Base-by-base conservation (phyloP, 2,113 vertebrate genomes). In the Sander vitreus region DNA sequence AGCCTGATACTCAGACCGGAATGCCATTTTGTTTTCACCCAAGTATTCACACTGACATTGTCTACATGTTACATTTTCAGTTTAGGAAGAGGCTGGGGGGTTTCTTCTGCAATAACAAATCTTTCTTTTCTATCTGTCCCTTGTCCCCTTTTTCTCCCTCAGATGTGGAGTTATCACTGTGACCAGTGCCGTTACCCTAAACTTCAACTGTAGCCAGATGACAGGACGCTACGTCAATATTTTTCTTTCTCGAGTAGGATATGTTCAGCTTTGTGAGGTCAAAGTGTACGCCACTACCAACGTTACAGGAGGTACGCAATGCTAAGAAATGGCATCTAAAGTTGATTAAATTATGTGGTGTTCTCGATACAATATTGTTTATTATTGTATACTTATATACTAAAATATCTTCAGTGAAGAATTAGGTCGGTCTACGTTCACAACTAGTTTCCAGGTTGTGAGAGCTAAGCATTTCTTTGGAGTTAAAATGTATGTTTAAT, bases 211-310 rank as follows among this genome's bases (percentile, higher is more conserved):
- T 3, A 64, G 3, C 18, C 27, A 36, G 13, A 43, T 43, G 63
- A 45, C 7, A 15, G 63, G 63, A 25, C 63, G 63, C 39, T 65
- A 65, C 13, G 63, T 65, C 63, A 65, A 65, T 43, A 45, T 65
- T 23, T 12, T 65, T n/a, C 1, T 4, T 43, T 39, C 21, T 45
- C 39, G 39, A 47, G 21, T 8, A 65, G 8, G 5, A 21, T 0
- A 4, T 36, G 10, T 63, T 23, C 6, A 23, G 14, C 21, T 65
- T 23, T 65, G 63, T 16, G 63, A 65, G 39, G 12, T 65, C 63
- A 65, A 47, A 25, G 63, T 65, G 14, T 47, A 16, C 7, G 13
- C 63, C 13, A 65, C n/a, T 47, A 25, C 39, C 39, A 13, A 4
- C 3, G 0, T 47, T 4, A 47, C 13, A 47, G 63, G 63, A 65